Evolutionary conservation across 2,113 vertebrate genomes (phyloP).

Genomic region (Tachuris rubrigastra): DNA sequence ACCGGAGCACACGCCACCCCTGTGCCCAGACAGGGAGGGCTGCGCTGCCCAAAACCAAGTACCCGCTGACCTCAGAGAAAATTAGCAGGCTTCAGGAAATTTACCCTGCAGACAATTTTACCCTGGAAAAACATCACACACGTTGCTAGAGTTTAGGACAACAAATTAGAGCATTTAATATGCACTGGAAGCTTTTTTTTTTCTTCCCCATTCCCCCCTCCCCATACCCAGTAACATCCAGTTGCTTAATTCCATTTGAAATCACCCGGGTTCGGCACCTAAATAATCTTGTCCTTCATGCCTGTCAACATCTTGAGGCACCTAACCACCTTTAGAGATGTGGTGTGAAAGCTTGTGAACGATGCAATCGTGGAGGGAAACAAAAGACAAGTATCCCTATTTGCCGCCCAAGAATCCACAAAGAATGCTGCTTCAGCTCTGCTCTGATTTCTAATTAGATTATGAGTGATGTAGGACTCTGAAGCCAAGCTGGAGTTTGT

Average conservation of each 20-base stretch:
- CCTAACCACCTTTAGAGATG: slow-evolving; percentile 64
- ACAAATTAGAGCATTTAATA: slow-evolving; percentile 40
- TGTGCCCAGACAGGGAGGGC: not conserved
- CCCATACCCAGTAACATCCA: not conserved
- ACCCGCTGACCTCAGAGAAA: not conserved
- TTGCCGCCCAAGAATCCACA: slow-evolving; percentile 68
- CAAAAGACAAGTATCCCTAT: slow-evolving; percentile 68
- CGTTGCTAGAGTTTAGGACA: not conserved
- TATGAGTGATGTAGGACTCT: slow-evolving; percentile 58
- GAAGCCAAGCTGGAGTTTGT: slow-evolving; percentile 65
- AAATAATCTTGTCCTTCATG: slow-evolving; percentile 70
- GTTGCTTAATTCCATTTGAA: slow-evolving; percentile 57
- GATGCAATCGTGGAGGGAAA: slow-evolving; percentile 54
- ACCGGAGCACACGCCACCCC: accelerated
- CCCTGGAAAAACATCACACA: not conserved
- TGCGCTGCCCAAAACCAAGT: not conserved
- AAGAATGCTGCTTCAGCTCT: slow-evolving; percentile 67
- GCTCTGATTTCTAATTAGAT: slow-evolving; percentile 71
- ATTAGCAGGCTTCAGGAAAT: not conserved
- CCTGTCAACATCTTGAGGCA: slow-evolving; percentile 67
- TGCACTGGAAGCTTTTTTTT: not conserved
- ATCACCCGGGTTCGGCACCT: slow-evolving; percentile 43
- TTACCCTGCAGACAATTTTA: not conserved
- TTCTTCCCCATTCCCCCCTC: not conserved
- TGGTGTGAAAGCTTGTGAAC: slow-evolving; percentile 56